Base-by-base conservation (phyloP, 2,797 vertebrate species). In the Eremophila alpestris region DNA sequence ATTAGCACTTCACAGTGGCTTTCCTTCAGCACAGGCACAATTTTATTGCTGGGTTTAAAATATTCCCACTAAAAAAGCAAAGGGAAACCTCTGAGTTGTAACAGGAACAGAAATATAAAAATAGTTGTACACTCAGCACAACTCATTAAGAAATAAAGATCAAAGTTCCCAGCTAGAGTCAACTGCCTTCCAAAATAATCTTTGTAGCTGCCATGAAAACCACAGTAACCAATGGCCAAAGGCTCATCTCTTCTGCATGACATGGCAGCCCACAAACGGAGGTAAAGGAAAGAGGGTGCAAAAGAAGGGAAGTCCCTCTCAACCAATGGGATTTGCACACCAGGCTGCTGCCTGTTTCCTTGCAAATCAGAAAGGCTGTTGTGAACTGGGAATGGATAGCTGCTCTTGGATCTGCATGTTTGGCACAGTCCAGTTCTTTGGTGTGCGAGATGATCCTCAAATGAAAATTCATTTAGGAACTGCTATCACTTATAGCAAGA, bases 111-210 rank as follows among this genome's bases (percentile, higher is more conserved):
- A 91, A 87, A 71, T 71, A 59, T 11, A 82, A 67, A 62, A 94
- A 75, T 54, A 87, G 38, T 94, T 89, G 67, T 22, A 77, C 75
- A 64, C 11, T 58, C 7, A 82, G 21, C 27, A 52, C 18, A 81
- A 45, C 13, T 86, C 71, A 83, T 74, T 76, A 94, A 94, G 60
- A 94, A 95, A 88, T 67, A 77, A 63, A 76, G 43, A 64, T 70
- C 46, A 86, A 90, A 56, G 43, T 48, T 77, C 70, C 68, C 89
- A 84, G 55, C 27, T 83, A 73, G 76, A 94, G 30, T 63, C 82
- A 93, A 90, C 54, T 38, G 77, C 48, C 62, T 95, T 94, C 67
- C 84, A 82, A 91, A 91, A 89, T 55, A 91, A 48, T 54, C 76
- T 85, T 63, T 49, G 43, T 21, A 59, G 43, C 49, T 84, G 11